phyloP scores from a whole-genome alignment of 2,888 invertebrate genomes.

The Tyria jacobaeae region DNA sequence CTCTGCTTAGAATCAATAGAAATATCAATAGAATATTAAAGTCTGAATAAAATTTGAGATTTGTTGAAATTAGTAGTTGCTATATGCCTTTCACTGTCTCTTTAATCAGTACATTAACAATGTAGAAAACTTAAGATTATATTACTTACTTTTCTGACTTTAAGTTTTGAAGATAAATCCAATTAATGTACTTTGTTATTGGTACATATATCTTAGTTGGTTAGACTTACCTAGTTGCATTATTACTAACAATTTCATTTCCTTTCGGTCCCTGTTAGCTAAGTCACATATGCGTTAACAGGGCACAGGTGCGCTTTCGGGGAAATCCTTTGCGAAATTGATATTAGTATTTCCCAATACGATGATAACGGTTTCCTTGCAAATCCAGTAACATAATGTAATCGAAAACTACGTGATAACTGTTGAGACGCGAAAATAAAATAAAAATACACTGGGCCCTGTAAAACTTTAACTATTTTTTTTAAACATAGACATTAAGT shows the following conservation, averaged over 20 bases:
- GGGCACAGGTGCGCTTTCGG: slow-evolving; percentile 7
- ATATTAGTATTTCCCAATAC: slow-evolving; percentile 20
- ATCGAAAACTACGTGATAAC: neutral
- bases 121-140: too few relatives aligned
- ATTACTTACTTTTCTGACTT: too few relatives aligned
- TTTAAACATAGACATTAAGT: too few relatives aligned
- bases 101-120: too few relatives aligned
- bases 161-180: too few relatives aligned
- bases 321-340: slow-evolving; percentile 6
- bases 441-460: neutral
- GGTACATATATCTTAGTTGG: neutral
- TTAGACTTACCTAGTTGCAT: neutral
- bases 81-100: too few relatives aligned
- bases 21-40: too few relatives aligned
- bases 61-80: too few relatives aligned
- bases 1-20: too few relatives aligned
- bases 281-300: slow-evolving; percentile 9
- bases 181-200: too few relatives aligned
- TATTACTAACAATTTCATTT: slow-evolving; percentile 9
- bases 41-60: too few relatives aligned
- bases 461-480: too few relatives aligned
- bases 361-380: slow-evolving; percentile 11
- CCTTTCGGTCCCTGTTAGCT: neutral
- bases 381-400: slow-evolving; percentile 12
- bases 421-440: neutral